A percentile compares a stretch with the other conserved stretches of the same genome.
Conservation (phyloP, 1,140 invertebrate species). For the Meloidogyne floridensis region DNA sequence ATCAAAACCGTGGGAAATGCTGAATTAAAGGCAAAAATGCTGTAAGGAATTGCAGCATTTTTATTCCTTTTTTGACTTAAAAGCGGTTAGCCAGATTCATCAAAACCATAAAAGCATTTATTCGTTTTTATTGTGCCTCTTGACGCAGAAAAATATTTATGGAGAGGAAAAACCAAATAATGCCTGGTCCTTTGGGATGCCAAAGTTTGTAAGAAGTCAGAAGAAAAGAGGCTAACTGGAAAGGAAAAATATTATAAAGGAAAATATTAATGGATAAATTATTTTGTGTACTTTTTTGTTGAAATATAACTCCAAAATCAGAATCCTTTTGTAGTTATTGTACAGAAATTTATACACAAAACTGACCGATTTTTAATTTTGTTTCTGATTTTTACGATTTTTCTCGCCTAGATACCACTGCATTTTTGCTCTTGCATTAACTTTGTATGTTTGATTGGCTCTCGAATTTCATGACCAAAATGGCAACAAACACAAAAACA, state of each 20-base stretch:
- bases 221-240: background rate
- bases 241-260: background rate
- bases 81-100: conserved; percentile 7
- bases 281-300: no score
- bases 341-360: no score
- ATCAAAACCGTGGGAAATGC: background rate
- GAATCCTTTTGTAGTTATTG: no score
- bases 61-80: background rate
- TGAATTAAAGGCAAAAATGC: conserved; percentile 6
- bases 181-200: background rate
- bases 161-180: background rate
- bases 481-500: no score
- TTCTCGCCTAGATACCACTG: no score
- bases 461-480: no score
- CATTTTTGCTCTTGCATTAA: no score
- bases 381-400: no score
- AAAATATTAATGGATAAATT: no score
- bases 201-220: background rate
- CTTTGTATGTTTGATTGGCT: no score
- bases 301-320: no score
- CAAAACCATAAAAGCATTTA: background rate
- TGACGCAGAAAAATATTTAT: background rate
- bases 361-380: no score
- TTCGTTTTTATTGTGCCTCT: conserved; percentile 6
- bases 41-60: conserved; percentile 1